phyloP scores from a whole-genome alignment of 1,140 invertebrate species.

The Drosophila erecta region DNA sequence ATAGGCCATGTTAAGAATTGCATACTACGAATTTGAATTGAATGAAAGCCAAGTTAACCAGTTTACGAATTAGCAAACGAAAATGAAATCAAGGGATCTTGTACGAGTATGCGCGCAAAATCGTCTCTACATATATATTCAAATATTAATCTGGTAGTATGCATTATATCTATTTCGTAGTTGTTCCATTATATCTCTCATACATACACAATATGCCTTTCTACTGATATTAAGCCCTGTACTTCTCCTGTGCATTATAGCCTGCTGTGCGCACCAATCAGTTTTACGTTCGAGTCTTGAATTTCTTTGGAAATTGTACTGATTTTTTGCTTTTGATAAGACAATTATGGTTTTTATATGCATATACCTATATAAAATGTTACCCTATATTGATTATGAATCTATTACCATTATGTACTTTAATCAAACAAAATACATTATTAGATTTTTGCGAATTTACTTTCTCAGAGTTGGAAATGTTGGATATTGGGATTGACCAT shows the following conservation, averaged over 20 bases:
- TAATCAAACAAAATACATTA: constrained; percentile 65
- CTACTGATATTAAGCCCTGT: constrained; percentile 32
- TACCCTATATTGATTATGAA: constrained; percentile 65
- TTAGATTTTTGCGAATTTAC: constrained; percentile 55
- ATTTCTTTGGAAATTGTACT: constrained; percentile 64
- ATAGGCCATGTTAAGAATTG: constrained; percentile 46
- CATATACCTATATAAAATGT: constrained; percentile 41
- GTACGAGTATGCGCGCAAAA: constrained; percentile 31
- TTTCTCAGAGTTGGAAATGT: background rate
- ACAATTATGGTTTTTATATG: constrained; percentile 34
- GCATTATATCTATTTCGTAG: constrained; percentile 28
- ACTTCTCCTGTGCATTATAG: constrained; percentile 26
- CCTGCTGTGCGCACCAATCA: constrained; percentile 58
- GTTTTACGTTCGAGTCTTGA: constrained; percentile 39
- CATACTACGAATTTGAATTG: constrained; percentile 60
- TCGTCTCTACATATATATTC: constrained; percentile 30
- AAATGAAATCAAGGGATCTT: constrained; percentile 13
- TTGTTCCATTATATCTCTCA: constrained; percentile 41
- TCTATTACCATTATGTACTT: constrained; percentile 62
- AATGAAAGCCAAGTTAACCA: constrained; percentile 66
- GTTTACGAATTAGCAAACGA: constrained; percentile 27
- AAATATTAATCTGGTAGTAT: constrained; percentile 37
- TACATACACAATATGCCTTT: constrained; percentile 38
- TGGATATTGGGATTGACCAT: background rate
- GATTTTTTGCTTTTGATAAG: constrained; percentile 57